Evolutionary conservation across 2,797 vertebrate species (phyloP), one percentile per base, ranked within the genome.

Genomic region (Buphagus erythrorhynchus): DNA sequence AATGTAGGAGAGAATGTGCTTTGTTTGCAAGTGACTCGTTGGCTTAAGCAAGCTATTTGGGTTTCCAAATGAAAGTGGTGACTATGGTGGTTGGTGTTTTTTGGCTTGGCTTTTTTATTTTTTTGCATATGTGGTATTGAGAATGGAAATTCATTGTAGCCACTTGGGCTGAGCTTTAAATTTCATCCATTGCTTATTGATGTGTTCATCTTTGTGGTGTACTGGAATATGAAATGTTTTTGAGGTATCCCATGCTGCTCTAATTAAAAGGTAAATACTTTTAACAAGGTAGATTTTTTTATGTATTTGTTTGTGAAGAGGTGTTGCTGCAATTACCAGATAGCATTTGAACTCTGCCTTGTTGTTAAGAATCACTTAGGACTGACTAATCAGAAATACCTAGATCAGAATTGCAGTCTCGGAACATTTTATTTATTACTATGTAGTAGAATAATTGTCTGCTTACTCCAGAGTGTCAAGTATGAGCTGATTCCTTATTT

Each of bases 1-100:
- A 94, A 84, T 65, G 63, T 91, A 88, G 73, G 73, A 94, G 93
- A 79, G 89, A 95, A 96, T 93, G 88, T 94, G 91, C 94, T 95
- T 96, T 88, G 72, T 95, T 91, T 93, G 88, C 86, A 90, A 86
- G 69, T 62, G 88, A 38, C 62, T 88, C 1, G 4, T 79, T 83
- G 88, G 55, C 74, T 93, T 88, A 43, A 75, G 61, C 72, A 43
- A 75, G 61, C 72, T 90, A 0, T 90, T 91, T 72, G 90, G 68
- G 91, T 92, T 96, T 94, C 66, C 68, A 88, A 95, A 80, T 78
- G 82, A 81, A 80, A 88, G 75, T 78, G 67, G 54, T 51, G 81
- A 46, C 80, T n/a, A 0, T 72, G 52, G 25, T 65, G 21, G 40
- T 51, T 76, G 54, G 63, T 33, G 6, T 33, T 67, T 74, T 74